phyloP scores from a whole-genome alignment of 2,113 vertebrate species.

The Dromaius novaehollandiae region DNA sequence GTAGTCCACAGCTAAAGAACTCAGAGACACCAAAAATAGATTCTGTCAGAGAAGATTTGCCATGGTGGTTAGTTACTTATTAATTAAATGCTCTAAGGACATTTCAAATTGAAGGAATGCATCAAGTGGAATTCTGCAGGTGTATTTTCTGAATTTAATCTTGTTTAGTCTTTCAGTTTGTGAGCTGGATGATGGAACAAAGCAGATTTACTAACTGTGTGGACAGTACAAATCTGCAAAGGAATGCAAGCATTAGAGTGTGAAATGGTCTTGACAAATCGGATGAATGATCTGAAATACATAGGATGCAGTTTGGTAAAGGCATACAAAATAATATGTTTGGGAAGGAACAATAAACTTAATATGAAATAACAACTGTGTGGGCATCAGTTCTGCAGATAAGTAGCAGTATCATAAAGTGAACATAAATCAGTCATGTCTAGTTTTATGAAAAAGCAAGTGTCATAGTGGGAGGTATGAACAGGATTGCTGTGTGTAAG shows the following conservation, averaged over 20 bases:
- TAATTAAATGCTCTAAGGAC: neutral
- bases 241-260: neutral
- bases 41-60: neutral
- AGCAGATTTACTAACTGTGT: neutral
- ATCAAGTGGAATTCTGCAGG: neutral
- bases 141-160: constrained; percentile 6
- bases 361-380: neutral
- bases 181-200: neutral
- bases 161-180: neutral
- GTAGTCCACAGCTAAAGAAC: neutral
- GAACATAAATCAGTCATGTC: neutral
- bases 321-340: neutral
- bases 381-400: neutral
- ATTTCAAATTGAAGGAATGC: neutral
- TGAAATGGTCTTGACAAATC: neutral
- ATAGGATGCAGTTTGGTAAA: neutral
- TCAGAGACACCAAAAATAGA: neutral
- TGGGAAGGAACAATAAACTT: neutral
- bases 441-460: neutral
- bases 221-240: neutral
- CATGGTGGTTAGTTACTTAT: neutral
- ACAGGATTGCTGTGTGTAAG: neutral
- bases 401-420: neutral
- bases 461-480: neutral
- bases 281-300: neutral